Base-by-base conservation (phyloP, 2,888 invertebrate species). In the Platerodrilus igneus region DNA sequence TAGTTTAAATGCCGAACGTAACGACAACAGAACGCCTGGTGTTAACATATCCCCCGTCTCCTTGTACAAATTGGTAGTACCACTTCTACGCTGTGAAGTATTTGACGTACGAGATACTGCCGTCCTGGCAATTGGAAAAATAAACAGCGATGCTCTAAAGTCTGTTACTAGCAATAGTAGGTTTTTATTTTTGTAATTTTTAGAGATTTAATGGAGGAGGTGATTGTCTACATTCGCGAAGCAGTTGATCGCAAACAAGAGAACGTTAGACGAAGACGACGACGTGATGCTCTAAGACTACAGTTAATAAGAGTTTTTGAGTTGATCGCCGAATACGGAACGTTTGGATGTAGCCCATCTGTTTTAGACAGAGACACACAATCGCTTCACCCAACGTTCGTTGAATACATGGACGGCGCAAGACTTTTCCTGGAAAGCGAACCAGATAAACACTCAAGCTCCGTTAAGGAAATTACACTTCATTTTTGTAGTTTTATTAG, bases 161-260 rank as follows among this genome's bases (percentile, higher is more conserved):
- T 95, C 72, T 75, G 76, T 70, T 37, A 18, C 20, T 20, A 23
- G 5, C 16, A 21, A 15, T 17, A 15, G 7, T 26, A 9, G 9
- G 20, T 25, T 15, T 20, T 15, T 16, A 31, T 11, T 9, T 18
- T 20, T 13, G 5, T 36, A 10, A 22, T 6, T 4, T 21, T 25
- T 63, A 95, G 95, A 63, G 95, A 96, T 71, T 72, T 99, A 42
- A 87, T 97, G 81, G 99, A 99, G 59, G 99, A 99, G 69, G 68
- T 99, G 37, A 80, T 89, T 4, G 80, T 87, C 1, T 84, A 91
- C 50, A 81, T 99, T 41, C 82, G 95, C 10, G 99, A 99, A 67
- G 94, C 96, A 0, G 88, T 94, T 11, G 97, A 99, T 65, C 79
- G 92, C 29, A 97, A 96, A 63, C 95, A 96, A 68, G 97, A 97